Evolutionary conservation across 2,888 invertebrate species (phyloP).

Genomic region (Spilarctia lutea): DNA sequence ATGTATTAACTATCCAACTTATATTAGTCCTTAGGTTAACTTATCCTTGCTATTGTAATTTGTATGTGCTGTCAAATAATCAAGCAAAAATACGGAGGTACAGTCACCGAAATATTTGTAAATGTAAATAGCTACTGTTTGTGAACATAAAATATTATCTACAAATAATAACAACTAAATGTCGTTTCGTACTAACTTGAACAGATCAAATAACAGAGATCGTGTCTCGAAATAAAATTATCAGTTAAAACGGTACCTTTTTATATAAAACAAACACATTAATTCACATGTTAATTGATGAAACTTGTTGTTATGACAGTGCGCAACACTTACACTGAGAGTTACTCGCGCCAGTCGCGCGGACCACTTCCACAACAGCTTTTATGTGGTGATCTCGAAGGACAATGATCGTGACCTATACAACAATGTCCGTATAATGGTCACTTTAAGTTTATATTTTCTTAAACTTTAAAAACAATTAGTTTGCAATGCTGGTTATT

Average conservation of each 20-base stretch:
- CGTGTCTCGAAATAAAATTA: background rate
- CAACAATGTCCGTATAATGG: background rate
- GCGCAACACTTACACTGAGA: slow-evolving; percentile 7
- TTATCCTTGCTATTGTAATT: too few relatives aligned
- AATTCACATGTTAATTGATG: background rate
- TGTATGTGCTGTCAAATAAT: too few relatives aligned
- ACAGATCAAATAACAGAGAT: background rate
- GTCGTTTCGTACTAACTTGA: background rate
- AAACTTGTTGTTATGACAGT: slow-evolving; percentile 18
- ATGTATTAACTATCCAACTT: too few relatives aligned
- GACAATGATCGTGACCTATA: slow-evolving; percentile 12
- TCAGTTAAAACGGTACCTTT: slow-evolving; percentile 7
- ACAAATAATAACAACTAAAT: background rate
- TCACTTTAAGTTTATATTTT: background rate
- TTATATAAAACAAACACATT: slow-evolving; percentile 11
- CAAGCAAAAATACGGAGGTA: too few relatives aligned
- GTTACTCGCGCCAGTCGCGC: slow-evolving; percentile 16
- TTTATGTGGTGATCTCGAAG: slow-evolving; percentile 17
- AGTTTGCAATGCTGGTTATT: background rate
- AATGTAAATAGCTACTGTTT: background rate
- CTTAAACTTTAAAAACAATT: background rate
- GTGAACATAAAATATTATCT: background rate
- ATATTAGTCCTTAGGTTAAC: too few relatives aligned
- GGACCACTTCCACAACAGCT: slow-evolving; percentile 4
- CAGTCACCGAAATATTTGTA: too few relatives aligned